Percentiles rank a stretch among this genome's conserved stretches.
Conservation (phyloP, 1,140 invertebrate genomes). For the Zaprionus africanus region DNA sequence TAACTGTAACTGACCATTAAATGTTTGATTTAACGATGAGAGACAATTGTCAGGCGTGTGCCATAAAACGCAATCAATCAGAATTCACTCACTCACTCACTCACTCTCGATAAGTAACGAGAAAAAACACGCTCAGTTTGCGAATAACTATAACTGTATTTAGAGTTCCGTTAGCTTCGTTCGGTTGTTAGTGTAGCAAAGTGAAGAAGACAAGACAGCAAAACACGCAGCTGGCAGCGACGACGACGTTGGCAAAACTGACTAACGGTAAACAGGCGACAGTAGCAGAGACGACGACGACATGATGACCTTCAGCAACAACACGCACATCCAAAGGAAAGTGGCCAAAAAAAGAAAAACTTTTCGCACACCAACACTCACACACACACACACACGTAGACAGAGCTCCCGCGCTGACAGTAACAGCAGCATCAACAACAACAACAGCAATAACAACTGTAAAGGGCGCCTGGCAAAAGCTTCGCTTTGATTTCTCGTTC, state of each 20-base stretch:
- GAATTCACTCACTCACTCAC: not conserved
- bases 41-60: constrained; percentile 54
- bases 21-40: constrained; percentile 64
- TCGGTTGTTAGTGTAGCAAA: not conserved
- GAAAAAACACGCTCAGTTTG: not conserved
- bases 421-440: constrained; percentile 9
- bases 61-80: constrained; percentile 73
- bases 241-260: constrained; percentile 47
- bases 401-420: constrained; percentile 55
- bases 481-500: constrained; percentile 65
- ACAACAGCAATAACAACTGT: constrained; percentile 1
- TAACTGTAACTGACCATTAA: constrained; percentile 55
- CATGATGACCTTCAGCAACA: constrained; percentile 82
- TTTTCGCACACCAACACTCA: constrained; percentile 63
- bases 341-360: constrained; percentile 74
- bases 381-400: constrained; percentile 14
- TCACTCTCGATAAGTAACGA: not conserved
- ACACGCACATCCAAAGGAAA: constrained; percentile 68
- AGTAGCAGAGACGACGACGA: constrained; percentile 49
- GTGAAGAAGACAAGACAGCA: constrained; percentile 41
- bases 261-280: constrained; percentile 50
- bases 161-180: not conserved
- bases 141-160: constrained; percentile 14
- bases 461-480: constrained; percentile 67
- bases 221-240: constrained; percentile 38